Evolutionary conservation across 2,113 vertebrate species (phyloP).

Genomic region (Zosterops hypoxanthus): DNA sequence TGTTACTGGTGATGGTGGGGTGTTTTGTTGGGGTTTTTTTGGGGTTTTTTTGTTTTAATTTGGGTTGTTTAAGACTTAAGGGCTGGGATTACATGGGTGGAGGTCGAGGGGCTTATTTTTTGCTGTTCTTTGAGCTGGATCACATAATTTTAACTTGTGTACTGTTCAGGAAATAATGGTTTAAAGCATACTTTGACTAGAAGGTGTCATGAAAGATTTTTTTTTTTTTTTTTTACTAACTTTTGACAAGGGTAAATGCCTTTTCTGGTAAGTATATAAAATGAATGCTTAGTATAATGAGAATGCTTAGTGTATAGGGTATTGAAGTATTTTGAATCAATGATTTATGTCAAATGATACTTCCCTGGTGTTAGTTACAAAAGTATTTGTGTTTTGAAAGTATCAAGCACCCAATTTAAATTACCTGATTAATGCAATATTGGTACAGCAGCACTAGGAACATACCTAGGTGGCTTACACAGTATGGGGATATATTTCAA

Average conservation of each 20-base stretch:
- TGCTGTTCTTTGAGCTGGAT: background rate
- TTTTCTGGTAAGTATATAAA: slow-evolving; percentile 48
- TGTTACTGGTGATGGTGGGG: background rate
- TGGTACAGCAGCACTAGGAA: slow-evolving; percentile 29
- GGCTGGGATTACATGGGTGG: background rate
- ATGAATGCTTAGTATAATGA: background rate
- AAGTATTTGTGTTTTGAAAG: background rate
- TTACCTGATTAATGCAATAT: background rate
- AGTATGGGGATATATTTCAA: background rate
- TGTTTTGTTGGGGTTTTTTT: background rate
- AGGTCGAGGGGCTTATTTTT: background rate
- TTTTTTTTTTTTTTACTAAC: background rate
- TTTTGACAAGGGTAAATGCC: slow-evolving; percentile 14
- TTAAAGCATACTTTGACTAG: slow-evolving; percentile 15
- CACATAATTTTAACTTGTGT: background rate
- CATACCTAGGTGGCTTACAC: background rate
- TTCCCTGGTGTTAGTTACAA: background rate
- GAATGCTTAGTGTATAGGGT: background rate
- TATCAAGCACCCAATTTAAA: background rate
- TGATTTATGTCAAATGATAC: background rate
- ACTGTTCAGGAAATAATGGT: background rate
- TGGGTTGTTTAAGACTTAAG: background rate
- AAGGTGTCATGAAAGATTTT: background rate
- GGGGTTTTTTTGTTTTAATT: background rate
- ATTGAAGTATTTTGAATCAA: background rate